Percentiles rank a stretch among this genome's conserved stretches.
Evolutionary conservation across 2,113 vertebrate species (phyloP).

Genomic region (Phylloscopus trochiloides): DNA sequence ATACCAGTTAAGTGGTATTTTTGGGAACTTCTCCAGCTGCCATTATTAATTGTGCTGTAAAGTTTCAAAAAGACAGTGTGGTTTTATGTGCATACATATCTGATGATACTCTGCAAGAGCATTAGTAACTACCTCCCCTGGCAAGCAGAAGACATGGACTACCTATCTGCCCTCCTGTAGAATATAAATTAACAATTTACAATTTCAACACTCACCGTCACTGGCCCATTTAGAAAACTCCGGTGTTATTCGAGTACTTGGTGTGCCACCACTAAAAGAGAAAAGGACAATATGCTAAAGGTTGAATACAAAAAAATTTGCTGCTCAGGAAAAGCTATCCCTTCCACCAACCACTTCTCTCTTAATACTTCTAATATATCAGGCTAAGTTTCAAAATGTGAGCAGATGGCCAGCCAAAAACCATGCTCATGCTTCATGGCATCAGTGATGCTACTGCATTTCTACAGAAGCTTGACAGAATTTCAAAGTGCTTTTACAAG

Average conservation of each 20-base stretch:
- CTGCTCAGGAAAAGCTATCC: not conserved
- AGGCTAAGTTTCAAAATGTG: not conserved
- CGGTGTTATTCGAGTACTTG: constrained; percentile 94
- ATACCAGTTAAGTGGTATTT: not conserved
- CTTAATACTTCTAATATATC: not conserved
- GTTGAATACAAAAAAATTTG: not conserved
- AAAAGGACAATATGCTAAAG: not conserved
- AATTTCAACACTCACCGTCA: constrained; percentile 83
- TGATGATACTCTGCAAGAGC: not conserved
- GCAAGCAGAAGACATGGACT: not conserved
- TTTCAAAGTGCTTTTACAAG: not conserved
- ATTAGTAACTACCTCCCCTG: not conserved
- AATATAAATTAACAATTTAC: not conserved
- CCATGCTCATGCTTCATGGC: not conserved
- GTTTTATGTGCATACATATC: not conserved
- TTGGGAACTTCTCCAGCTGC: not conserved
- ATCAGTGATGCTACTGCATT: not conserved
- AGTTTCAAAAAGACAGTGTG: not conserved
- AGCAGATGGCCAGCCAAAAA: not conserved
- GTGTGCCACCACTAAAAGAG: constrained; percentile 87
- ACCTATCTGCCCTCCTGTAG: not conserved
- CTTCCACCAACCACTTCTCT: not conserved
- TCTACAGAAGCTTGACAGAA: not conserved
- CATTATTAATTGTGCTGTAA: not conserved
- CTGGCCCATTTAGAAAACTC: constrained; percentile 98